phyloP scores from a whole-genome alignment of 2,888 invertebrate genomes.

The Monoplex corrugatus region DNA sequence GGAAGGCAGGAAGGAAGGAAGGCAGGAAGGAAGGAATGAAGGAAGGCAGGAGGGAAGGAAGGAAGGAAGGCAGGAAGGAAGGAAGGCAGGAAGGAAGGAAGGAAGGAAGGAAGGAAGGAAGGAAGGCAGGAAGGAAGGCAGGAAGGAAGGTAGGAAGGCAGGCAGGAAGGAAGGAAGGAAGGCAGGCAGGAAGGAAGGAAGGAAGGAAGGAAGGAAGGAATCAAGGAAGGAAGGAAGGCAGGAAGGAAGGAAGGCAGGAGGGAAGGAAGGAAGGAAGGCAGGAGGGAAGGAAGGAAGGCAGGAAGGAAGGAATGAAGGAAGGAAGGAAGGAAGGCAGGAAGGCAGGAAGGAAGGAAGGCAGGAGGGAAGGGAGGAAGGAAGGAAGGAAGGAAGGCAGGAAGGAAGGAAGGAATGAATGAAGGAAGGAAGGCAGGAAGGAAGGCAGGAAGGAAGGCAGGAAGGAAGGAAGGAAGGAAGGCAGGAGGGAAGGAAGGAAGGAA shows the following conservation, averaged over 20 bases:
- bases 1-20: neutral
- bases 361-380: no score
- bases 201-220: no score
- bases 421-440: no score
- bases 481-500: no score
- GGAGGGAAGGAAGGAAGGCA: neutral
- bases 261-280: neutral
- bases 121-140: neutral
- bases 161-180: neutral
- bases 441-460: no score
- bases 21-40: neutral
- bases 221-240: neutral
- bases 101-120: neutral
- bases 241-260: neutral
- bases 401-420: no score
- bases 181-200: no score
- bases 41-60: neutral
- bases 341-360: no score
- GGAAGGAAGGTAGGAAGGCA: neutral
- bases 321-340: no score
- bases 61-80: neutral
- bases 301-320: no score
- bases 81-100: neutral
- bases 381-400: no score
- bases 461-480: no score